Conservation (phyloP, 2,113 vertebrate genomes). For the Cepphus grylle region DNA sequence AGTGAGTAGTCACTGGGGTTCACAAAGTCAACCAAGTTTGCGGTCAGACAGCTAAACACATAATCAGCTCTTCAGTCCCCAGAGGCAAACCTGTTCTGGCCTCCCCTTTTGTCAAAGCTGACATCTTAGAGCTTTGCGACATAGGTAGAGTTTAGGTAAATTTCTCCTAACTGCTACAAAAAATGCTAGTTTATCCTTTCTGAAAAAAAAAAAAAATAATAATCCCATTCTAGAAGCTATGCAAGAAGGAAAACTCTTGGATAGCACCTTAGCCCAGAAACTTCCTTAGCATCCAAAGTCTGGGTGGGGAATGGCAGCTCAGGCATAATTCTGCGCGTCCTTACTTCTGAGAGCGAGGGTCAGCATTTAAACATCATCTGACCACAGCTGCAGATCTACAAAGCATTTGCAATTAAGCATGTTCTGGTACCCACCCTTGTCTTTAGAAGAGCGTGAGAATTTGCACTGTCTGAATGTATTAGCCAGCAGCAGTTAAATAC, state of each 20-base stretch:
- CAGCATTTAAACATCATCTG: background rate
- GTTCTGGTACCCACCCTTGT: slow-evolving; percentile 1
- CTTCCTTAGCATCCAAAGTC: background rate
- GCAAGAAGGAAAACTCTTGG: background rate
- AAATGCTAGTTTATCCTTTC: background rate
- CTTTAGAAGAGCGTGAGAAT: background rate
- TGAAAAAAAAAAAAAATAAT: background rate
- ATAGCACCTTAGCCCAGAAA: background rate
- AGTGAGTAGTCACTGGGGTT: background rate
- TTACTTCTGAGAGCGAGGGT: background rate
- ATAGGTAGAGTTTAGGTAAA: background rate
- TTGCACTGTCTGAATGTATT: background rate
- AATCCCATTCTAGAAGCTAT: background rate
- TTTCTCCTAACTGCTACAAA: background rate
- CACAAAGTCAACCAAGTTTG: background rate
- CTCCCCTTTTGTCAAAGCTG: background rate
- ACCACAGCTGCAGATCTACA: background rate
- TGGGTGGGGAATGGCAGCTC: background rate
- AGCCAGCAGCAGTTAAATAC: slow-evolving; percentile 28
- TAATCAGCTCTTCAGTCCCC: background rate
- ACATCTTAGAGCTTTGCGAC: background rate
- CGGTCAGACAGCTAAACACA: background rate
- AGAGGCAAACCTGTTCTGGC: background rate
- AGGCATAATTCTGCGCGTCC: background rate
- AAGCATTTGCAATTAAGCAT: background rate